phyloP scores from a whole-genome alignment of 2,797 vertebrate genomes.

The Choloepus didactylus region DNA sequence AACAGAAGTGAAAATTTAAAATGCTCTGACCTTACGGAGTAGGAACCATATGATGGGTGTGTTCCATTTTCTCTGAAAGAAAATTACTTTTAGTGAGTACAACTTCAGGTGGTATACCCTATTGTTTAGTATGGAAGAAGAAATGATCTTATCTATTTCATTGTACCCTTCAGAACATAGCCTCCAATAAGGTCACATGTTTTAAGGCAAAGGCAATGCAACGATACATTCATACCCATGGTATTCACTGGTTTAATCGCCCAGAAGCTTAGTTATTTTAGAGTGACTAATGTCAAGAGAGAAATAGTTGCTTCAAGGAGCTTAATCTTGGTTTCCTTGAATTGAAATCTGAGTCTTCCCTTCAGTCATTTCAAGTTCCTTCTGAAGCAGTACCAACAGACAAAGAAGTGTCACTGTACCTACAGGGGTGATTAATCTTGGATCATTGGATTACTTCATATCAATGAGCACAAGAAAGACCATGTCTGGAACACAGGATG shows the following conservation, averaged over 20 bases:
- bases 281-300: neutral
- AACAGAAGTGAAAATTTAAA: neutral
- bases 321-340: neutral
- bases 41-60: neutral
- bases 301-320: neutral
- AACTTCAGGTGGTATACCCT: neutral
- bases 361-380: neutral
- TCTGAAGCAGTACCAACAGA: neutral
- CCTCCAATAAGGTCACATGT: neutral
- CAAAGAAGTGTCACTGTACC: neutral
- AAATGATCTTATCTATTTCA: neutral
- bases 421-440: neutral
- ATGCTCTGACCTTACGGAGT: neutral
- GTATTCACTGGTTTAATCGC: neutral
- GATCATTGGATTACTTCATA: neutral
- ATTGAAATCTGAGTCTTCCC: neutral
- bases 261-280: neutral
- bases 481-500: neutral
- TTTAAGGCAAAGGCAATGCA: neutral
- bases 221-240: neutral
- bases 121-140: neutral
- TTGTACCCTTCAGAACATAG: neutral
- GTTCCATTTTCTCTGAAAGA: neutral
- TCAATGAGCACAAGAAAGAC: neutral
- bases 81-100: neutral